phyloP scores from a whole-genome alignment of 2,113 vertebrate genomes.

The Brachypteracias leptosomus region DNA sequence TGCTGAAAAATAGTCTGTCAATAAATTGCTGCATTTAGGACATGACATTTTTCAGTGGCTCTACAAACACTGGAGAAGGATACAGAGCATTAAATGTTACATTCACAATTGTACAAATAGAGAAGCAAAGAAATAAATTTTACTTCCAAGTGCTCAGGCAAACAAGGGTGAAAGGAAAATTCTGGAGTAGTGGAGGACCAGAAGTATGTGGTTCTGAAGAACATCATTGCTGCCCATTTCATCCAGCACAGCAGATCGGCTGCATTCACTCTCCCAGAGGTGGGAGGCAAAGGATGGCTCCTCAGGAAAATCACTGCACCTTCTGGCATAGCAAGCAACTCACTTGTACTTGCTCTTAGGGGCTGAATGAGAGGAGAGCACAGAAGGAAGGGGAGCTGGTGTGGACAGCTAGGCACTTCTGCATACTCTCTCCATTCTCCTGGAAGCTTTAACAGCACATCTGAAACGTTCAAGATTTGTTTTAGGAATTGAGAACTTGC shows the following conservation, averaged over 20 bases:
- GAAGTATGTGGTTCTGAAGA: not conserved
- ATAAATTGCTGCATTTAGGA: not conserved
- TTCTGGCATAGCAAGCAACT: not conserved
- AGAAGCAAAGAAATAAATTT: not conserved
- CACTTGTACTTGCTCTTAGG: accelerated
- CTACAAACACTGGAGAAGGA: not conserved
- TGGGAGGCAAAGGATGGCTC: not conserved
- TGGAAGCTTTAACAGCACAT: not conserved
- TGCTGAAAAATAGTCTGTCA: not conserved
- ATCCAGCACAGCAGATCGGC: accelerated
- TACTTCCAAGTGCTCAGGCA: not conserved
- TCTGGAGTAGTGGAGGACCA: not conserved
- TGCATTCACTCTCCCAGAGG: not conserved
- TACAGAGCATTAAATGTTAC: not conserved
- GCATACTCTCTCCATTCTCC: not conserved
- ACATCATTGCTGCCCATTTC: not conserved
- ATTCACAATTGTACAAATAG: not conserved
- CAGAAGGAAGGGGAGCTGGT: not conserved
- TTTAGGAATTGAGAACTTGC: not conserved
- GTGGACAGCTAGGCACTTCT: not conserved
- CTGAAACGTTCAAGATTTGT: not conserved
- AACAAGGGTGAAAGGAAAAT: not conserved
- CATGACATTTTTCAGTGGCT: not conserved
- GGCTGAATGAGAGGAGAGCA: not conserved
- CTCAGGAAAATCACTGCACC: not conserved